phyloP scores from a whole-genome alignment of 2,888 invertebrate genomes.

The Amphipoea lucens region DNA sequence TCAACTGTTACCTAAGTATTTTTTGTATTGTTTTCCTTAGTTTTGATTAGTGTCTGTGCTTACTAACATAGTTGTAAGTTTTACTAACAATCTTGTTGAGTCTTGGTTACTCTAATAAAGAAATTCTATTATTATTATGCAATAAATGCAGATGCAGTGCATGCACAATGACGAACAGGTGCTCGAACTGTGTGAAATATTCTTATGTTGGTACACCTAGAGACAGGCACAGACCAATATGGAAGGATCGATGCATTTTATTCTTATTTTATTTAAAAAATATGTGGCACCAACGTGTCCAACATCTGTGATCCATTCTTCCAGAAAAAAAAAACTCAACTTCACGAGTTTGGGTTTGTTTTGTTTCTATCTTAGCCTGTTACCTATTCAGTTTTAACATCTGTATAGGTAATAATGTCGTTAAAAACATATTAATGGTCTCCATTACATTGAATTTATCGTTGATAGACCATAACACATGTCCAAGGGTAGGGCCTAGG shows the following conservation, averaged over 20 bases:
- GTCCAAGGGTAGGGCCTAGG: neutral
- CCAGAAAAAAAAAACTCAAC: neutral
- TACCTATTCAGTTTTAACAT: neutral
- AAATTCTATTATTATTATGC: no score
- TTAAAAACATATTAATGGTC: neutral
- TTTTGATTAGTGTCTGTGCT: no score
- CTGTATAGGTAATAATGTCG: neutral
- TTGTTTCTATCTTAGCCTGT: neutral
- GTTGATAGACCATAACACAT: neutral
- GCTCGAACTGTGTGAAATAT: conserved; percentile 20
- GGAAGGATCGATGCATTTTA: conserved; percentile 5
- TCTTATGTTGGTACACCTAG: conserved; percentile 45
- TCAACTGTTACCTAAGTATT: no score
- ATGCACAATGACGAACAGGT: conserved; percentile 27
- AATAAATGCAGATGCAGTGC: neutral
- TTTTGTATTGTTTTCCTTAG: no score
- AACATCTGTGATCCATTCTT: conserved; percentile 22
- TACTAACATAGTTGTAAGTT: no score
- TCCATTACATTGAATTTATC: neutral
- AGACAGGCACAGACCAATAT: neutral
- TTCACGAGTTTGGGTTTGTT: neutral
- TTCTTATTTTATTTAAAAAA: conserved; percentile 22
- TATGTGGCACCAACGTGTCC: conserved; percentile 19
- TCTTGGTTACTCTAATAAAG: no score
- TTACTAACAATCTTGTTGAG: no score